Base-by-base conservation (phyloP, 2,113 vertebrate genomes). In the Vicugna pacos region DNA sequence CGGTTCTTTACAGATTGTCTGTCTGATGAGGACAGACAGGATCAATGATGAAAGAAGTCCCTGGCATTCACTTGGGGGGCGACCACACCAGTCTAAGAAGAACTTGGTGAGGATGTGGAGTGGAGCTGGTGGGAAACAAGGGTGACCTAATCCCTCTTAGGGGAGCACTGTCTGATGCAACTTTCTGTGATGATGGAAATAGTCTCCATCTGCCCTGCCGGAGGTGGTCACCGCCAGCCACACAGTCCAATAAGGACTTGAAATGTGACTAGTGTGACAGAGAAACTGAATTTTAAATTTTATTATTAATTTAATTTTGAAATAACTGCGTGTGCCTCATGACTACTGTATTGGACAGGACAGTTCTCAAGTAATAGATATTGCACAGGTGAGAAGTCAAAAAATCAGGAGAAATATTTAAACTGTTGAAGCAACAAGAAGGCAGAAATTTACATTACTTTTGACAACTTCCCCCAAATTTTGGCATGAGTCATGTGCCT, bases 101-200 rank as follows among this genome's bases (percentile, higher is more conserved):
- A n/a, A 16, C 46, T 30, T 56, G 24, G 15, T 16, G 22, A 82
- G 32, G 24, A 46, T 0, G 0, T 26, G 6, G 50, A 83, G 14
- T 16, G 32, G 28, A 38, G 28, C 32, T 2, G 28, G 20, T 6
- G 6, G 54, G 17, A 14, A 82, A 64, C 38, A 26, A 81, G 10
- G 50, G 9, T 1, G 14, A 77, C 1, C 20, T 0, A 3, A 12
- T 11, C 60, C 62, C 22, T 56, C 67, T 30, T 2, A 58, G 3
- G 2, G 35, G 0, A 5, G 3, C 28, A 35, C 4, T 1, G 7
- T 46, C 52, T 46, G 46, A 1, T 15, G 19, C 22, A 19, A 30
- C 10, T 16, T 60, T 22, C 42, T 6, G 4, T 30, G 17, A 38
- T 56, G 12, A 70, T 3, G 3, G 32, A 30, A 17, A 79, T 6